phyloP scores from a whole-genome alignment of 1,140 invertebrate species.

The Pteromalus puparum region DNA sequence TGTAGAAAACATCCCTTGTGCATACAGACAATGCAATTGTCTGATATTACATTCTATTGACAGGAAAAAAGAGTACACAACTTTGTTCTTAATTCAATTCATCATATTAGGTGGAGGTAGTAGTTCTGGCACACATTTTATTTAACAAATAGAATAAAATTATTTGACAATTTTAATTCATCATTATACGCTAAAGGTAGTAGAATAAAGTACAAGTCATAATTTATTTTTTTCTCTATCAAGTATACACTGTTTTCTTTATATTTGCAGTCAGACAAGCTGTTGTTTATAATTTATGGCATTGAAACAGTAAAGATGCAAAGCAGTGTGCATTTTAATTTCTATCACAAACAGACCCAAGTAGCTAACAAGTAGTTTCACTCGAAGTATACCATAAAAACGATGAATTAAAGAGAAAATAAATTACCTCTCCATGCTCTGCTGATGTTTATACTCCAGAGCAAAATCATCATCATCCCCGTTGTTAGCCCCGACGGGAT shows the following conservation, averaged over 20 bases:
- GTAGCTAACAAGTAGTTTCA: too few relatives aligned
- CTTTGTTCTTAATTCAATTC: not conserved
- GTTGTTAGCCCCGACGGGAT: constrained; percentile 79
- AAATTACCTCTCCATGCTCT: constrained; percentile 62
- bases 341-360: too few relatives aligned
- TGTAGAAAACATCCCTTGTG: not conserved
- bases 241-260: not conserved
- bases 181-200: not conserved
- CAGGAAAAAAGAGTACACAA: not conserved
- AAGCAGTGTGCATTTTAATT: too few relatives aligned
- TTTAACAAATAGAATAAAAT: not conserved
- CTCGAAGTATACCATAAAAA: too few relatives aligned
- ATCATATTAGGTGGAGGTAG: not conserved
- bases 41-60: not conserved
- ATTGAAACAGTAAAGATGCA: not conserved
- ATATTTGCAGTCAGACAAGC: not conserved
- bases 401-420: constrained; percentile 8
- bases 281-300: not conserved
- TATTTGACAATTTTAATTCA: not conserved
- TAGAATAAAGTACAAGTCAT: too few relatives aligned
- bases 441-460: constrained; percentile 68
- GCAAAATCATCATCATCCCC: constrained; percentile 70
- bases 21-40: not conserved
- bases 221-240: too few relatives aligned
- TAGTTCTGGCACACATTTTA: not conserved